Percentiles rank a stretch among this genome's conserved stretches.
phyloP scores from a whole-genome alignment of 1,140 invertebrate species.

The Atta texana region DNA sequence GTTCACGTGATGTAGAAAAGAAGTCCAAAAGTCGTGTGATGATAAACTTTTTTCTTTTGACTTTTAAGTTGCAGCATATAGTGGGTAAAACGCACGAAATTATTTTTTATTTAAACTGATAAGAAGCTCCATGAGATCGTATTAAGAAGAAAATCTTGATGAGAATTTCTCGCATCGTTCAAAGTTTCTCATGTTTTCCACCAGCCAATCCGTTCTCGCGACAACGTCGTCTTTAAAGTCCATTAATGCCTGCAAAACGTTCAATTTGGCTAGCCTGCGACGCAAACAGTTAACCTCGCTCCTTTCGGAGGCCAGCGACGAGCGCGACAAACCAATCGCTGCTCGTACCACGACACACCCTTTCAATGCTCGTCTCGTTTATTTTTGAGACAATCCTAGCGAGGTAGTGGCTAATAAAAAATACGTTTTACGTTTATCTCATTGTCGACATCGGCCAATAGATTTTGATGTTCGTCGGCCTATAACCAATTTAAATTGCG shows the following conservation, averaged over 20 bases:
- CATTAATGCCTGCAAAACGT: no score
- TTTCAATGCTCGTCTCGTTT: conserved; percentile 83
- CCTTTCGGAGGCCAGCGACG: conserved; percentile 22
- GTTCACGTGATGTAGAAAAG: not conserved
- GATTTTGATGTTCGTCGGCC: conserved; percentile 59
- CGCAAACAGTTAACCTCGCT: conserved; percentile 54
- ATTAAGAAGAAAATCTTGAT: not conserved
- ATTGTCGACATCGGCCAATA: conserved; percentile 24
- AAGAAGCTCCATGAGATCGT: no score
- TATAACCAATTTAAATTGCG: conserved; percentile 54
- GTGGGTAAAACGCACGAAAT: no score
- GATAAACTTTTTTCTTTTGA: no score
- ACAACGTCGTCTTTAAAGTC: not conserved
- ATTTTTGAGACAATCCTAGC: conserved; percentile 64
- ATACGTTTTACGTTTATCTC: conserved; percentile 21
- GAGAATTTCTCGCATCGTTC: not conserved
- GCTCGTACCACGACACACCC: conserved; percentile 81
- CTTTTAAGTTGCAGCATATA: no score
- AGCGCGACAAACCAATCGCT: conserved; percentile 54
- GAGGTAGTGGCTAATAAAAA: conserved; percentile 48
- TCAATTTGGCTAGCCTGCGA: conserved; percentile 30
- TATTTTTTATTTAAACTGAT: no score
- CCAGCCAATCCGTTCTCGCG: conserved; percentile 13
- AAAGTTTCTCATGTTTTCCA: no score
- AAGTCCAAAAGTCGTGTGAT: no score